Evolutionary conservation across 2,797 vertebrate species (phyloP), one percentile per base, ranked within the genome.

Genomic region (Chaetodon trifasciatus): DNA sequence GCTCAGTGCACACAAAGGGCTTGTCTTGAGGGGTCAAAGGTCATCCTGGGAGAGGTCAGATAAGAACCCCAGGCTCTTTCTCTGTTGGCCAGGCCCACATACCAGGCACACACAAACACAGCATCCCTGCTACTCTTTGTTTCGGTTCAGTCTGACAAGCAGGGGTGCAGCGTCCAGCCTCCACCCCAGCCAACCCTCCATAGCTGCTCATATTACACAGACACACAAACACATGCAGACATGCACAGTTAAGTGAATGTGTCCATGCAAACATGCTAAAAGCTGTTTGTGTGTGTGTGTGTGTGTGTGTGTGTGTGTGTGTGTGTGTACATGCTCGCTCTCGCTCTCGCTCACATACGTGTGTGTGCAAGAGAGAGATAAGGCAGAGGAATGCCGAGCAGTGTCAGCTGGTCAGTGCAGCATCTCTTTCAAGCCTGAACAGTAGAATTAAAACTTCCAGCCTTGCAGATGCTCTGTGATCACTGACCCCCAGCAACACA

Each of bases 11-110:
- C 80, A 94, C 93, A 94, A 94, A 94, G 81, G 86, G 81, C 88
- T 88, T 89, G 88, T 90, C 91, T 91, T 93, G 69, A 76, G 80
- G 86, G 92, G 91, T 94, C 49, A 94, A 87, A 92, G 93, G 93
- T 94, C 91, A 78, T 76, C 64, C 70, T 71, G 70, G 86, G 88
- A 89, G 92, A 92, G 93, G 93, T 94, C 93, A 94, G 91, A 93
- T 92, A 93, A 92, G 90, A 92, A 92, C 91, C 93, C 74, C 85
- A 81, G 92, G 91, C 89, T 92, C 81, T 91, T 93, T 94, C 76
- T 92, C 79, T 86, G 55, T 67, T 66, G 69, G 78, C 53, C 81
- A 80, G 87, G 53, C 83, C 40, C 85, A 86, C 92, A 93, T 94
- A 92, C 90, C 90, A 92, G 69, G 58, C 60, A 77, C 78, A 67